Percentiles rank a stretch among this genome's conserved stretches.
These are phyloP conservation scores for Otus sunia DNA, from an alignment of 2,113 vertebrate genomes.

Conservation along the genomic window DNA sequence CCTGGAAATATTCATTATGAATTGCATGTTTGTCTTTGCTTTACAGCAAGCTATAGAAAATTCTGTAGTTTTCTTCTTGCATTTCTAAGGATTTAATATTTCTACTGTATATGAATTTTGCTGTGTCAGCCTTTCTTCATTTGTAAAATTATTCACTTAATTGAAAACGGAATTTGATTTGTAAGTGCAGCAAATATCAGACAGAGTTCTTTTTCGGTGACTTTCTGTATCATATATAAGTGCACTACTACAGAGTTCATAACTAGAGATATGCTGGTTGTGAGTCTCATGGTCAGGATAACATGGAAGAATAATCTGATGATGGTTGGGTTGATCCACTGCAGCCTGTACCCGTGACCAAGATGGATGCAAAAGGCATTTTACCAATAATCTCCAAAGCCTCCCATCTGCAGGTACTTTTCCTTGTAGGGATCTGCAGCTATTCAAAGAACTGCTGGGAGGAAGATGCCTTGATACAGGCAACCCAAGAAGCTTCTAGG, in stretches of 20 bases:
- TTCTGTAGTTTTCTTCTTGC: not conserved
- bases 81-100: not conserved
- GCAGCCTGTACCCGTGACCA: not conserved
- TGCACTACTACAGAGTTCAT: not conserved
- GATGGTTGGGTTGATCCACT: not conserved
- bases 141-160: not conserved
- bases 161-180: not conserved
- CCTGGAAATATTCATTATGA: not conserved
- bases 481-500: not conserved
- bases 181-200: not conserved
- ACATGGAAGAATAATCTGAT: not conserved
- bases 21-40: not conserved
- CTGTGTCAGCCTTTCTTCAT: not conserved
- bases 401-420: not conserved
- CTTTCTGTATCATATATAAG: not conserved
- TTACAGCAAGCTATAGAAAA: not conserved
- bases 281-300: not conserved
- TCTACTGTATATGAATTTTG: not conserved
- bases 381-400: not conserved
- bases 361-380: not conserved
- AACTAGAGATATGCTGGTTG: not conserved
- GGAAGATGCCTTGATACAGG: not conserved
- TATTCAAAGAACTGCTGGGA: not conserved
- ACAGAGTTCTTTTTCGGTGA: not conserved
- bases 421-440: not conserved